Conservation (phyloP, 2,113 vertebrate species). For the Paracanthobrama guichenoti region DNA sequence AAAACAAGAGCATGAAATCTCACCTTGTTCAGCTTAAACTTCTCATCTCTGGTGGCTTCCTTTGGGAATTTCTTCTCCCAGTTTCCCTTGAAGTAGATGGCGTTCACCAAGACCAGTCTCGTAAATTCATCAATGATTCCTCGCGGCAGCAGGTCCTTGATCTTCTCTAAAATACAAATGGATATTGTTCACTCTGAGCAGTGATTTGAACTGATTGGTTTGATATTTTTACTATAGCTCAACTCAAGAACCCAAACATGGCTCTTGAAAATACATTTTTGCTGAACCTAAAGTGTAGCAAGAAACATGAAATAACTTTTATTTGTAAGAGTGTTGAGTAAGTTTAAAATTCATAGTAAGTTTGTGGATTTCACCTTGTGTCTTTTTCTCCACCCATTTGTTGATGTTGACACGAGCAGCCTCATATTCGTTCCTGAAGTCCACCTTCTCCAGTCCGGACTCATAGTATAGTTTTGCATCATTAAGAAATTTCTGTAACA, state of each 20-base stretch:
- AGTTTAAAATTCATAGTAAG: not conserved
- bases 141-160: slow-evolving; percentile 76
- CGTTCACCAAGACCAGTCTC: slow-evolving; percentile 87
- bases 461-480: slow-evolving; percentile 67
- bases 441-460: slow-evolving; percentile 72
- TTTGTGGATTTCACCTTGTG: slow-evolving; percentile 65
- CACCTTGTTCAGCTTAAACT: slow-evolving; percentile 76
- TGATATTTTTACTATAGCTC: not conserved
- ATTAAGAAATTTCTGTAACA: slow-evolving; percentile 66
- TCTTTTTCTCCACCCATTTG: slow-evolving; percentile 75
- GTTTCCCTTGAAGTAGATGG: slow-evolving; percentile 92
- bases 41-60: slow-evolving; percentile 64
- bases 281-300: too few species aligned
- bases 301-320: not conserved
- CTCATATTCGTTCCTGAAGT: slow-evolving; percentile 63
- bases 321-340: not conserved
- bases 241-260: not conserved
- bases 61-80: slow-evolving; percentile 83
- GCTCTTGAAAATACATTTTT: not conserved
- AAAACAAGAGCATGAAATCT: not conserved
- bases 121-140: slow-evolving; percentile 72
- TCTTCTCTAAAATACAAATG: slow-evolving; percentile 79
- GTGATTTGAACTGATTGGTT: too few species aligned
- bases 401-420: slow-evolving; percentile 73
- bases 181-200: not conserved